phyloP scores from a whole-genome alignment of 2,888 invertebrate genomes.

The Zeuzera pyrina region DNA sequence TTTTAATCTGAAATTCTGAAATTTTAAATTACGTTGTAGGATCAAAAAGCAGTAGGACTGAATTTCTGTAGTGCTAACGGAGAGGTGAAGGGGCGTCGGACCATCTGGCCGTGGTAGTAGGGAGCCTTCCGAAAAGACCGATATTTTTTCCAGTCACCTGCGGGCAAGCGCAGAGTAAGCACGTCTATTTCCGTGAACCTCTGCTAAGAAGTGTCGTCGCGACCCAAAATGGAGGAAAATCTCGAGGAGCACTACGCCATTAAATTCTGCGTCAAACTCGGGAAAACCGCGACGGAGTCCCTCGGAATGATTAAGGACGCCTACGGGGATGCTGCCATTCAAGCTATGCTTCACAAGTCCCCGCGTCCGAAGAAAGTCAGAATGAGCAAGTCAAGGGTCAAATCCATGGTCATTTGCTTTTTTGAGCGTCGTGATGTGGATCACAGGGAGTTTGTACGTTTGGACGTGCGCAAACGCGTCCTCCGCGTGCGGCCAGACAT shows the following conservation, averaged over 20 bases:
- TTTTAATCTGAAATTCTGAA: too few relatives aligned
- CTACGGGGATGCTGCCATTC: neutral
- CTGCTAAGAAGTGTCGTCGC: neutral
- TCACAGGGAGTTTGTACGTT: too few relatives aligned
- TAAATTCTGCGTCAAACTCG: constrained; percentile 1
- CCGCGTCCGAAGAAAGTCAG: too few relatives aligned
- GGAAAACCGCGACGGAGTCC: neutral
- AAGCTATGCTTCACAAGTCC: too few relatives aligned
- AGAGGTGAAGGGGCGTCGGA: too few relatives aligned
- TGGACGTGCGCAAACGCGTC: too few relatives aligned
- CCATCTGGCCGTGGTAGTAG: neutral
- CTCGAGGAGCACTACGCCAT: neutral
- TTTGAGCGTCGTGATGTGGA: too few relatives aligned
- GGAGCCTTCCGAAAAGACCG: constrained; percentile 1
- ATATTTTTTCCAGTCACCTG: constrained; percentile 2
- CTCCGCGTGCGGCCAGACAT: too few relatives aligned
- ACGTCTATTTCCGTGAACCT: too few relatives aligned
- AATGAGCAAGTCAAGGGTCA: too few relatives aligned
- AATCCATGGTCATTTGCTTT: too few relatives aligned
- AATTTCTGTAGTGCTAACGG: neutral
- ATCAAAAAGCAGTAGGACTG: neutral
- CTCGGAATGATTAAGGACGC: neutral
- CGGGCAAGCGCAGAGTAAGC: too few relatives aligned
- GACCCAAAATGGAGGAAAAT: neutral
- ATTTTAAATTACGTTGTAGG: neutral